Evolutionary conservation across 2,113 vertebrate species (phyloP).

Genomic region (Tachysurus fulvidraco): DNA sequence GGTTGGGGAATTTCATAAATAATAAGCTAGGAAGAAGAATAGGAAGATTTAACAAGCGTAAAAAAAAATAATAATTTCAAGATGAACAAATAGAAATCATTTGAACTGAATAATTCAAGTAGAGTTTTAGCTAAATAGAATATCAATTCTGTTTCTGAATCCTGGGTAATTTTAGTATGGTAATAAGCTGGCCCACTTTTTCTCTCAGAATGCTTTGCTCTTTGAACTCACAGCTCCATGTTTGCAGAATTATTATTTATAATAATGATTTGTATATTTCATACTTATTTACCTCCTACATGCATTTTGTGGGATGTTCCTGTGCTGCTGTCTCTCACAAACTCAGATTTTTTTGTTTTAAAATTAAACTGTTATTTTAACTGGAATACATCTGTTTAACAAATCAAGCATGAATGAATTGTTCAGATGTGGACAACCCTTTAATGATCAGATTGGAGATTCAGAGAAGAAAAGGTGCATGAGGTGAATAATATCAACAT

Average conservation of each 20-base stretch:
- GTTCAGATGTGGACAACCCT: slow-evolving; percentile 7
- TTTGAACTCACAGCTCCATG: slow-evolving; percentile 9
- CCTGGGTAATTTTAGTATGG: slow-evolving; percentile 28
- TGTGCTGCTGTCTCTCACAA: not conserved
- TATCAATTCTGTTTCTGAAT: not conserved
- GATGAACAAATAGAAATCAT: not conserved
- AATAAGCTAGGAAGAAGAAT: not conserved
- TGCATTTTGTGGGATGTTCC: not conserved
- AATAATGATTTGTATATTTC: not conserved
- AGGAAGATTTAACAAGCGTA: not conserved
- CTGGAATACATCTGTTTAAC: not conserved
- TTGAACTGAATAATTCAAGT: not conserved
- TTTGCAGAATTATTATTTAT: slow-evolving; percentile 2
- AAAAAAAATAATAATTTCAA: not conserved
- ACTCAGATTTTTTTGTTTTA: not conserved
- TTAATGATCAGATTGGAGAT: slow-evolving; percentile 32
- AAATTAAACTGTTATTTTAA: slow-evolving; percentile 29
- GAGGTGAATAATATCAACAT: slow-evolving; percentile 28
- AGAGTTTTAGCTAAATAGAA: not conserved
- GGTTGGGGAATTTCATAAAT: not conserved
- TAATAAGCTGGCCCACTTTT: slow-evolving; percentile 27
- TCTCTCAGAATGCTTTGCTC: not conserved
- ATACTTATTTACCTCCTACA: not conserved
- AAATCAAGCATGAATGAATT: slow-evolving; percentile 11
- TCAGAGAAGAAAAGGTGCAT: slow-evolving; percentile 3